Percentiles rank a stretch among this genome's conserved stretches.
These are phyloP conservation scores for Aplochiton taeniatus DNA, from an alignment of 2,797 vertebrate genomes.

Conservation along the genomic window DNA sequence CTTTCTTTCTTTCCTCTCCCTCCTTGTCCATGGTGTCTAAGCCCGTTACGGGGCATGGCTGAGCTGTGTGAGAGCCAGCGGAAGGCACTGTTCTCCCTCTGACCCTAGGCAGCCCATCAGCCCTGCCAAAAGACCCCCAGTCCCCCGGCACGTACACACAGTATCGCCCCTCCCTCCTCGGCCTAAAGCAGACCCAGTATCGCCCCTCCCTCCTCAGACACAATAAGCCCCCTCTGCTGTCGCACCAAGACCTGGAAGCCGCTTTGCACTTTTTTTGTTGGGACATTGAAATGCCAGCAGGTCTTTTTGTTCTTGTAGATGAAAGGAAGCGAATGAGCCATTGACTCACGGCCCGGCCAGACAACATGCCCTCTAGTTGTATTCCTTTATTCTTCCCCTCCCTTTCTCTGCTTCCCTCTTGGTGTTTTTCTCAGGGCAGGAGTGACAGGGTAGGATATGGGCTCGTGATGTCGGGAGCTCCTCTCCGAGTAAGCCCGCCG, in stretches of 20 bases:
- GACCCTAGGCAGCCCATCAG: constrained; percentile 25
- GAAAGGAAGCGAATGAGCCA: constrained; percentile 67
- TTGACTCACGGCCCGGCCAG: constrained; percentile 67
- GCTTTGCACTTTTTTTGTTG: constrained; percentile 61
- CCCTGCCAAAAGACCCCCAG: constrained; percentile 58
- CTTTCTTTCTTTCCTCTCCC: constrained; percentile 15
- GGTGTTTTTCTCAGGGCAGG: constrained; percentile 51
- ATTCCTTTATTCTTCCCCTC: constrained; percentile 12
- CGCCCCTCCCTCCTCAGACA: constrained; percentile 22
- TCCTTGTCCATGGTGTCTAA: constrained; percentile 22
- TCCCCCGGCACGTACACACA: constrained; percentile 63
- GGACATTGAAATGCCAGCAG: constrained; percentile 61
- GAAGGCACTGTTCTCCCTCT: constrained; percentile 50
- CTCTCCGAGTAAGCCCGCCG: constrained; percentile 50
- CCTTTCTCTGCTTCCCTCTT: not conserved
- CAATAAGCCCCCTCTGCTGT: constrained; percentile 28
- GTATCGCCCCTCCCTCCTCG: constrained; percentile 39
- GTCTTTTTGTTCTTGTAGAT: constrained; percentile 67
- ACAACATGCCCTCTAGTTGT: constrained; percentile 69
- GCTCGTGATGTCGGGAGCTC: constrained; percentile 63
- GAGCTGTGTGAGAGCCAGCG: constrained; percentile 51
- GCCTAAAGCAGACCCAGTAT: no score
- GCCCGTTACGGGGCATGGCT: constrained; percentile 46
- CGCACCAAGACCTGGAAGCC: constrained; percentile 54
- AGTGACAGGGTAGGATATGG: constrained; percentile 66